Base-by-base conservation (phyloP, 1,140 invertebrate genomes). In the Mya arenaria region DNA sequence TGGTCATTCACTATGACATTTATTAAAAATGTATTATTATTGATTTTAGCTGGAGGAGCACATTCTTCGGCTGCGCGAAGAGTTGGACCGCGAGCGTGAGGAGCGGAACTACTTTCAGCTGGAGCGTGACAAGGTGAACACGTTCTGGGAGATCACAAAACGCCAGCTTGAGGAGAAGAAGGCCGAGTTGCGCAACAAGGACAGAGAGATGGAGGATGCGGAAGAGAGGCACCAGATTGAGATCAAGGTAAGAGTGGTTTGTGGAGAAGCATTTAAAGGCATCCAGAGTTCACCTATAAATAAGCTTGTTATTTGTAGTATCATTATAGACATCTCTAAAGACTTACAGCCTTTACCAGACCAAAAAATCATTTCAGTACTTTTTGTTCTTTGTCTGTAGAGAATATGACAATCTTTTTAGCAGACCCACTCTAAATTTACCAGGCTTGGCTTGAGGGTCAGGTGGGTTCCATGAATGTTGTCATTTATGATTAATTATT, bases 81-180 rank as follows among this genome's bases (percentile, higher is more conserved):
- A 99, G 93, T 94, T 98, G 90, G 97, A 99, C 89, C 95, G 97
- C 58, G 98, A 99, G 93, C 94, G 97, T 86, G 97, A 99, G 92
- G 97, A 99, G 92, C 93, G 98, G 85, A 99, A 99, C 92, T 98
- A 96, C 90, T 98, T 99, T 88, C 98, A 99, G 93, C 91, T 99
- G 66, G 98, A 99, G 93, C 94, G 98, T 86, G 98, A 99, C 91
- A 98, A 98, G 93, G 95, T 99, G 19, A 95, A 97, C 83, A 97
- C 96, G 36, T 98, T 98, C 92, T 99, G 97, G 97, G 97, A 99
- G 92, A 97, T 97, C 60, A 96, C 97, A 0, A 95, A 96, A 85
- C 95, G 96, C 85, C 96, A 98, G 90, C 91, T 98, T 8, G 95
- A 97, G 82, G 97, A 98, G 93, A 95, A 95, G 32, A 95, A 95